Percentiles rank a stretch among this genome's conserved stretches.
Evolutionary conservation across 2,888 invertebrate genomes (phyloP).

Genomic region (Therioaphis trifolii): DNA sequence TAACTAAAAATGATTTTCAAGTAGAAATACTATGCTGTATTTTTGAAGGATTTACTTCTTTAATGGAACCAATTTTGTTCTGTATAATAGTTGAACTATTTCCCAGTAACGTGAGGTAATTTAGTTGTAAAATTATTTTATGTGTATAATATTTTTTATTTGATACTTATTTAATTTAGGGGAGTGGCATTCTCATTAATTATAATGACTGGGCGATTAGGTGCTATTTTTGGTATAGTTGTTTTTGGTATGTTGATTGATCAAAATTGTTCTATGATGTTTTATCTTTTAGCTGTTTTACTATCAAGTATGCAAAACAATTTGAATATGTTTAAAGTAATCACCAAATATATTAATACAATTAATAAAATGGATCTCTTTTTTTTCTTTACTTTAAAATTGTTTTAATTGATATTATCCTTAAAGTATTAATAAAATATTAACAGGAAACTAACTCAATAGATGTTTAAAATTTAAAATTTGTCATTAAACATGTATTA

Average conservation of each 20-base stretch:
- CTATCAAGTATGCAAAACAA: neutral
- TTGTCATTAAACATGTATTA: too few relatives aligned
- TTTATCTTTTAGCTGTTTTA: constrained; percentile 25
- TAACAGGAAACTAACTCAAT: too few relatives aligned
- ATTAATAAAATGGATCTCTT: too few relatives aligned
- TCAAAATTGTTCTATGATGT: constrained; percentile 71
- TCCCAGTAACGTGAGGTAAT: constrained; percentile 73
- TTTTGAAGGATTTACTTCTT: constrained; percentile 74
- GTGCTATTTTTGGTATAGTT: constrained; percentile 74
- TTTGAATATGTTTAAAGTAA: too few relatives aligned
- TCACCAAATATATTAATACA: too few relatives aligned
- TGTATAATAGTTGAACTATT: constrained; percentile 75
- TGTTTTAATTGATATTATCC: too few relatives aligned
- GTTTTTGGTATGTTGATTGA: constrained; percentile 74
- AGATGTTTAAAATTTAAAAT: too few relatives aligned
- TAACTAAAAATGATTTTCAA: constrained; percentile 17
- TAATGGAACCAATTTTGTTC: constrained; percentile 74
- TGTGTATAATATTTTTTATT: neutral
- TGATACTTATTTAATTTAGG: constrained; percentile 67
- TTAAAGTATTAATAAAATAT: too few relatives aligned
- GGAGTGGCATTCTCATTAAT: constrained; percentile 75
- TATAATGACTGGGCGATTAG: constrained; percentile 73
- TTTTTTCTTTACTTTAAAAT: too few relatives aligned
- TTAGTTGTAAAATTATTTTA: too few relatives aligned
- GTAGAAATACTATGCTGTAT: constrained; percentile 71